These are phyloP conservation scores for Coregonus suidteri DNA, from an alignment of 2,797 vertebrate species.

Conservation along the genomic window DNA sequence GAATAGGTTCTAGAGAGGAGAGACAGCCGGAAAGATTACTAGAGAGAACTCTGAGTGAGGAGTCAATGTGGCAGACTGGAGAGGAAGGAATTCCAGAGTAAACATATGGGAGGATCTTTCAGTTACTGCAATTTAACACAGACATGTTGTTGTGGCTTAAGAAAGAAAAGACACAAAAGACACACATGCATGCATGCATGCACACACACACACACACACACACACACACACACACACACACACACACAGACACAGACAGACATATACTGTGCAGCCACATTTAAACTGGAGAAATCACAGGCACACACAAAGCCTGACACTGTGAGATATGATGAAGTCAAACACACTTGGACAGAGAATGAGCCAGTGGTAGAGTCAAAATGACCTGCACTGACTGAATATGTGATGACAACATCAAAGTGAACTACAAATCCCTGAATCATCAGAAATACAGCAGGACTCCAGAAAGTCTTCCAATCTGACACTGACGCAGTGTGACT, in stretches of 20 bases:
- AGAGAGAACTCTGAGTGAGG: not conserved
- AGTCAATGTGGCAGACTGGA: conserved; percentile 1
- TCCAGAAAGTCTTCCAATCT: conserved; percentile 61
- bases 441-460: conserved; percentile 66
- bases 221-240: not conserved
- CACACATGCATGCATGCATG: not conserved
- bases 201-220: not conserved
- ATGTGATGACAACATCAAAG: conserved; percentile 67
- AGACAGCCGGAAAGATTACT: not conserved
- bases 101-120: not conserved
- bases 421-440: conserved; percentile 69
- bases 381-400: conserved; percentile 46
- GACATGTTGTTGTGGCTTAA: not conserved
- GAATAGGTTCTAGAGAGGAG: not conserved
- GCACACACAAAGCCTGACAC: not conserved
- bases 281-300: not conserved
- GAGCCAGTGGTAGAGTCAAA: conserved; percentile 34
- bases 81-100: not conserved
- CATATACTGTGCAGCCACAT: not conserved
- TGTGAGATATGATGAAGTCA: conserved; percentile 13
- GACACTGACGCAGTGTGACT: conserved; percentile 72
- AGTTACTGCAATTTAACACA: too few species aligned
- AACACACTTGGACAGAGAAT: conserved; percentile 35
- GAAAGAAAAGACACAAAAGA: not conserved
- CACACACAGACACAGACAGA: not conserved